These are phyloP conservation scores for Reticulitermes lucifugus DNA, from an alignment of 2,888 invertebrate genomes.

Conservation along the genomic window DNA sequence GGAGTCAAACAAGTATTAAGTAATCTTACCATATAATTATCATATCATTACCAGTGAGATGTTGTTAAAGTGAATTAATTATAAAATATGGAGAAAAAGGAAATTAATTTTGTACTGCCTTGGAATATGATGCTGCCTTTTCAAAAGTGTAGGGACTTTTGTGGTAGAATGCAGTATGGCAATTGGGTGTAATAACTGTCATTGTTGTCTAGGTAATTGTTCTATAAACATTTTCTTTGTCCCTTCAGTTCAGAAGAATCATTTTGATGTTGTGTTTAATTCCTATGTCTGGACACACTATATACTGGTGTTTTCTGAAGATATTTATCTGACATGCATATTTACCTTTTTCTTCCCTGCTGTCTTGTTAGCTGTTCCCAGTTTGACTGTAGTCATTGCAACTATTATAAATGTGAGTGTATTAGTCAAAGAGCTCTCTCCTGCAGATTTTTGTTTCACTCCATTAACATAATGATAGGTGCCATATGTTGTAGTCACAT, in stretches of 20 bases:
- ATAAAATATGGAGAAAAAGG: conserved; percentile 14
- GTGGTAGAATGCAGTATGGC: conserved; percentile 29
- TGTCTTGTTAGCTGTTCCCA: conserved; percentile 18
- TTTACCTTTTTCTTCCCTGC: neutral
- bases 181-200: conserved; percentile 28
- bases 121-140: conserved; percentile 49
- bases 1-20: conserved; percentile 14
- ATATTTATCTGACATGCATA: conserved; percentile 4
- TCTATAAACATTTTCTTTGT: conserved; percentile 43
- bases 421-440: conserved; percentile 38
- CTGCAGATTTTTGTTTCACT: neutral
- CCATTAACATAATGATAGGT: conserved; percentile 18
- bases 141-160: conserved; percentile 41
- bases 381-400: conserved; percentile 36
- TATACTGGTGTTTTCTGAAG: conserved; percentile 29
- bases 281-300: conserved; percentile 17
- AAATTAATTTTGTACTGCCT: conserved; percentile 49
- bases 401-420: conserved; percentile 42
- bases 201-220: conserved; percentile 27
- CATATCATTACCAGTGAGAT: conserved; percentile 45
- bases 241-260: conserved; percentile 43
- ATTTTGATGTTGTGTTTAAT: conserved; percentile 45
- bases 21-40: conserved; percentile 40
- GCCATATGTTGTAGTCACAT: conserved; percentile 40
- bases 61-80: conserved; percentile 20